Percentiles rank a stretch among this genome's conserved stretches.
Conservation (phyloP, 2,888 invertebrate genomes). For the Neoascia interrupta region DNA sequence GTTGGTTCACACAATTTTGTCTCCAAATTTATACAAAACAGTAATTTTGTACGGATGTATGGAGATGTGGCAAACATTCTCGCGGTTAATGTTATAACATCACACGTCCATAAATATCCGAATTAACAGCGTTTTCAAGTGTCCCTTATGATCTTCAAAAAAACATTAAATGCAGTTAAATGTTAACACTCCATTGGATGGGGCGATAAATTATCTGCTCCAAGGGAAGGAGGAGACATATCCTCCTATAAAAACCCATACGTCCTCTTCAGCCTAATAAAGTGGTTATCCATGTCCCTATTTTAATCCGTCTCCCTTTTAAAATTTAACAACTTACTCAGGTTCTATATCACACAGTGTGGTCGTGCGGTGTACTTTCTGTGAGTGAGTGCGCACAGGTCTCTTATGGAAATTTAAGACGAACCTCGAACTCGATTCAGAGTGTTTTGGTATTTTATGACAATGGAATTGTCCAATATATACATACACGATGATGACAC, state of each 20-base stretch:
- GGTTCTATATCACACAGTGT: neutral
- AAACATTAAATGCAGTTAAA: conserved; percentile 44
- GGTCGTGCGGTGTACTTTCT: too few species aligned
- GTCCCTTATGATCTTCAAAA: conserved; percentile 42
- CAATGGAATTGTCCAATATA: conserved; percentile 38
- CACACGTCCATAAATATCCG: conserved; percentile 48
- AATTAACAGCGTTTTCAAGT: conserved; percentile 54
- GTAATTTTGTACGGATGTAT: too few species aligned
- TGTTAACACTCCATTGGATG: conserved; percentile 61
- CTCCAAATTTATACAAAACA: too few species aligned
- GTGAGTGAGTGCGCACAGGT: too few species aligned
- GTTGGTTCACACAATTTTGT: too few species aligned
- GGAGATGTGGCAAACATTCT: too few species aligned
- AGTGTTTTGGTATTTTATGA: conserved; percentile 17
- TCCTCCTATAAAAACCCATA: conserved; percentile 28
- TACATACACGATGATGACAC: conserved; percentile 34
- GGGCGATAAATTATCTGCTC: conserved; percentile 38
- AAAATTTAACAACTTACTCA: conserved; percentile 50
- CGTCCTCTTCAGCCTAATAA: conserved; percentile 41
- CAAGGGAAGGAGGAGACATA: neutral
- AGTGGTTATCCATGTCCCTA: conserved; percentile 61
- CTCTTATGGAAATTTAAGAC: conserved; percentile 21
- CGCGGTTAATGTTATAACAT: too few species aligned
- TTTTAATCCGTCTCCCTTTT: conserved; percentile 32
- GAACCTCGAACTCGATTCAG: too few species aligned